Evolutionary conservation across 2,888 invertebrate species (phyloP).

Genomic region (Hirtodrosophila trivittata): DNA sequence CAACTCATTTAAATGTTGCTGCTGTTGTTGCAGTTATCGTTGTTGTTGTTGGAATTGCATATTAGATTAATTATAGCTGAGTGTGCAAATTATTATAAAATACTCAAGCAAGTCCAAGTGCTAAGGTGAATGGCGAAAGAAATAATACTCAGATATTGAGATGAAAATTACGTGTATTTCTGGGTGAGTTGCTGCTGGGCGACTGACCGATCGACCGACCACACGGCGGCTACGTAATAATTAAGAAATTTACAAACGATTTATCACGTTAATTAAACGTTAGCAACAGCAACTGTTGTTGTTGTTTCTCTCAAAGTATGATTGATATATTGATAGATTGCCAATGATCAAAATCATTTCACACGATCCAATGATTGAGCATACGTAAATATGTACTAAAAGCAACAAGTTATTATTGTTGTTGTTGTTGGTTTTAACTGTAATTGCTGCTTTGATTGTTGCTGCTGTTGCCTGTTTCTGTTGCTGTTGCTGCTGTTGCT

Average conservation of each 20-base stretch:
- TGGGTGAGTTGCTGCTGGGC: constrained; percentile 12
- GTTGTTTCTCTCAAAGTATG: constrained; percentile 9
- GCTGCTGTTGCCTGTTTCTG: constrained; percentile 18
- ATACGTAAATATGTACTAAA: constrained; percentile 31
- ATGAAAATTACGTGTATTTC: constrained; percentile 1
- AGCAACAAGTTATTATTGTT: constrained; percentile 10
- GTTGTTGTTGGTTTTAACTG: constrained; percentile 20
- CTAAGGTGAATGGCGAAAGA: constrained; percentile 72
- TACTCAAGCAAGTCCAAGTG: constrained; percentile 57
- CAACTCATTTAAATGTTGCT: constrained; percentile 46
- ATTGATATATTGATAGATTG: constrained; percentile 70
- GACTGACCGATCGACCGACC: constrained; percentile 30
- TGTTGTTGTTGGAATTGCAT: constrained; percentile 29
- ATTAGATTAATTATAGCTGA: constrained; percentile 64
- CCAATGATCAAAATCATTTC: constrained; percentile 75
- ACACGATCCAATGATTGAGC: constrained; percentile 71
- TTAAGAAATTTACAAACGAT: constrained; percentile 80
- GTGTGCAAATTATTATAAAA: constrained; percentile 56
- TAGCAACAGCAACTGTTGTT: constrained; percentile 51
- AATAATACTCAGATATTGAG: background rate
- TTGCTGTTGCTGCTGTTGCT: constrained; percentile 36
- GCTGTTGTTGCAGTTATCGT: constrained; percentile 4
- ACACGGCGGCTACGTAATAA: constrained; percentile 71
- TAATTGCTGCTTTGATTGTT: constrained; percentile 48
- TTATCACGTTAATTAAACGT: constrained; percentile 78